Percentiles rank a stretch among this genome's conserved stretches.
Evolutionary conservation across 35 echinoderm and acorn worm genomes (phyloP).

Genomic region (Strongylocentrotus purpuratus): DNA sequence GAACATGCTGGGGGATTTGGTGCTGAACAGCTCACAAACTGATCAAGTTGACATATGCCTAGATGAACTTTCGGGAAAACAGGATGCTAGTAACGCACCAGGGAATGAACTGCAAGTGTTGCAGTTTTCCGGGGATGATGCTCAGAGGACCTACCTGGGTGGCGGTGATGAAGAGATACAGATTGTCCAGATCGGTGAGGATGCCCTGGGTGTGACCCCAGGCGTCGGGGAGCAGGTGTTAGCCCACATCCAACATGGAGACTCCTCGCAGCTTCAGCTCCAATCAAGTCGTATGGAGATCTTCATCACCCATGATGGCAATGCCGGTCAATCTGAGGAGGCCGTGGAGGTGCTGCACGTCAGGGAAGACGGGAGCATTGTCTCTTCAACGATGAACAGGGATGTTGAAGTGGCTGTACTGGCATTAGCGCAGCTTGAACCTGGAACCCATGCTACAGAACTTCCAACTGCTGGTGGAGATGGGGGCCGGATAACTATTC

Average conservation of each 20-base stretch:
- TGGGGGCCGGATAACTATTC: slow-evolving; percentile 19
- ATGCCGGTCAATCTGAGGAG: neutral
- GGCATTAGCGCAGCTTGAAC: slow-evolving; percentile 38
- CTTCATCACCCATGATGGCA: slow-evolving; percentile 29
- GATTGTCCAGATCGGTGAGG: neutral
- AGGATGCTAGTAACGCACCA: neutral
- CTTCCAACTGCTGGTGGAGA: slow-evolving; percentile 17
- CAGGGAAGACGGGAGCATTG: slow-evolving; percentile 45
- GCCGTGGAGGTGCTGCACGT: slow-evolving; percentile 35
- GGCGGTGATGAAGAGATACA: neutral
- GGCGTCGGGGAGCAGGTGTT: neutral
- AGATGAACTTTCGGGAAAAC: neutral
- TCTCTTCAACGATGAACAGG: slow-evolving; percentile 33
- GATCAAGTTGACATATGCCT: neutral
- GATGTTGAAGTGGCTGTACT: slow-evolving; percentile 41
- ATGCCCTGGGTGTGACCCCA: slow-evolving; percentile 15
- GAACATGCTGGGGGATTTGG: neutral
- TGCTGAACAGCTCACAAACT: neutral
- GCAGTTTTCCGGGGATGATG: neutral
- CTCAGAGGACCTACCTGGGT: neutral
- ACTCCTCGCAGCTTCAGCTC: neutral
- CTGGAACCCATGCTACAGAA: slow-evolving; percentile 1
- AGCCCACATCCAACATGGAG: neutral
- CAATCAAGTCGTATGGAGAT: slow-evolving; percentile 32
- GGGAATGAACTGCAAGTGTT: slow-evolving; percentile 12